Evolutionary conservation across 2,888 invertebrate genomes (phyloP).

Genomic region (Scaptomyza caliginosa): DNA sequence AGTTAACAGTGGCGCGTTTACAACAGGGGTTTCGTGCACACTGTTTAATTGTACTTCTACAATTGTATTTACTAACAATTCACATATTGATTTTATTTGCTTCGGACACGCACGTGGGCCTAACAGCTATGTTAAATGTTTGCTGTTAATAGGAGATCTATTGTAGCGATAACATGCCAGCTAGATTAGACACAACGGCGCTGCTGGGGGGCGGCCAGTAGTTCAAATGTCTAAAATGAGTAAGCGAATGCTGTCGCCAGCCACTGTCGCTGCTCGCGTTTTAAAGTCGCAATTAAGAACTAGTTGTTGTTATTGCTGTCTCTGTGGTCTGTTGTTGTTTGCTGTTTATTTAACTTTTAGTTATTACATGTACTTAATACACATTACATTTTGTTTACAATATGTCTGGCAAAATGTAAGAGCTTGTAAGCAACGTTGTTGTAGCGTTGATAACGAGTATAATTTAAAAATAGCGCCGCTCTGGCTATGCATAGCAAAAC

Average conservation of each 20-base stretch:
- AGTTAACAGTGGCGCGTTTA: slow-evolving; percentile 13
- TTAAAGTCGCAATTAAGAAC: slow-evolving; percentile 66
- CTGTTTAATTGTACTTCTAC: background rate
- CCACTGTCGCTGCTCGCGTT: slow-evolving; percentile 27
- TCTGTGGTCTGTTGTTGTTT: slow-evolving; percentile 3
- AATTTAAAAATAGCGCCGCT: slow-evolving; percentile 42
- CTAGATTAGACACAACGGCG: slow-evolving; percentile 59
- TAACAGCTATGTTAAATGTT: slow-evolving; percentile 10
- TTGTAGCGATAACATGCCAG: slow-evolving; percentile 13
- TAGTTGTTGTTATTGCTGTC: slow-evolving; percentile 25
- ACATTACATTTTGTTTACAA: slow-evolving; percentile 63
- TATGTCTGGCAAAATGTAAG: slow-evolving; percentile 54
- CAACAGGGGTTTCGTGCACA: background rate
- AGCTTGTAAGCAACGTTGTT: slow-evolving; percentile 33
- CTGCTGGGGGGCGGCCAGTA: slow-evolving; percentile 32
- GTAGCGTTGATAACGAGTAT: slow-evolving; percentile 54
- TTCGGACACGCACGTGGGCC: slow-evolving; percentile 6
- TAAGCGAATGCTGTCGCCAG: slow-evolving; percentile 31
- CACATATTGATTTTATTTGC: background rate
- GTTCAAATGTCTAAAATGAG: slow-evolving; percentile 67
- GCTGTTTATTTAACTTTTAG: slow-evolving; percentile 38
- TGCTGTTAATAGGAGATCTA: slow-evolving; percentile 12
- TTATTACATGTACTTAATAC: slow-evolving; percentile 21
- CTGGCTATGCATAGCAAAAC: slow-evolving; percentile 26
- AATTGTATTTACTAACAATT: background rate